Evolutionary conservation across 2,888 invertebrate species (phyloP).

Genomic region (Sepiola atlantica): DNA sequence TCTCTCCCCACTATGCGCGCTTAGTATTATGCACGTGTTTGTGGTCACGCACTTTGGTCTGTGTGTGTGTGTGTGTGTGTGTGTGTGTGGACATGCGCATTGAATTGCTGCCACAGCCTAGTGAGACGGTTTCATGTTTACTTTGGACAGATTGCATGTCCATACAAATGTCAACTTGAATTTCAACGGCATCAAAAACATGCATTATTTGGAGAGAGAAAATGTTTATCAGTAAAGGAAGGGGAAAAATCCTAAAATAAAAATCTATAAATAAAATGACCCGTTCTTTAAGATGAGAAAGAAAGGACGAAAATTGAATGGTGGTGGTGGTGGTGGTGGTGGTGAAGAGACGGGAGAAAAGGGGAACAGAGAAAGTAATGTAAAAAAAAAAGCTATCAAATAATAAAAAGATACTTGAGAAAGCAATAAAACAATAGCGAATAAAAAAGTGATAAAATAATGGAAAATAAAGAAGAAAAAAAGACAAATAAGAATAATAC

Average conservation of each 20-base stretch:
- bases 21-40: background rate
- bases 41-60: background rate
- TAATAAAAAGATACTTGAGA: too few relatives aligned
- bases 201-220: background rate
- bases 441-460: background rate
- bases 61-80: background rate
- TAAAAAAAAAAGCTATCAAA: too few relatives aligned
- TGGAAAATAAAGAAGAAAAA: background rate
- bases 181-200: conserved; percentile 32
- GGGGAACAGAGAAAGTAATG: background rate
- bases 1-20: background rate
- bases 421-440: background rate
- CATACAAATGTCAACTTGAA: conserved; percentile 32
- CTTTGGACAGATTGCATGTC: conserved; percentile 14
- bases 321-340: background rate
- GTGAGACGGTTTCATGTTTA: background rate
- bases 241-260: background rate
- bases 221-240: background rate
- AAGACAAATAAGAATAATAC: background rate
- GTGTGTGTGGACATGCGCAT: background rate
- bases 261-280: background rate
- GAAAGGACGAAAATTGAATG: background rate
- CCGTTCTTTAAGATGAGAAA: background rate
- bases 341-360: background rate
- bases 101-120: background rate